phyloP scores from a whole-genome alignment of 2,888 invertebrate species.

The Pollenia griseotomentosa region DNA sequence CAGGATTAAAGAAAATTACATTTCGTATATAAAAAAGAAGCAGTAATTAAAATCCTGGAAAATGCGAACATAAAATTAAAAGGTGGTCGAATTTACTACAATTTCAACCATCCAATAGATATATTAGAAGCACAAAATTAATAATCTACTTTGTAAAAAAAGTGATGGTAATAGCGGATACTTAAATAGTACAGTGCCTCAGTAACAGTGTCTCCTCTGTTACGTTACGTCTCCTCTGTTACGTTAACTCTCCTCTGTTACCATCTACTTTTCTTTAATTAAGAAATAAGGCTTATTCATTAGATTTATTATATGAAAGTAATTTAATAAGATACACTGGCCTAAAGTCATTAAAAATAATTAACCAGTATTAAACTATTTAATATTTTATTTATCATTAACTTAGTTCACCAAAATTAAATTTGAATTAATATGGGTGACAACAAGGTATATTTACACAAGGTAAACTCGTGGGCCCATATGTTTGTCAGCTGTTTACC shows the following conservation, averaged over 20 bases:
- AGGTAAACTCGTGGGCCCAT: too few relatives aligned
- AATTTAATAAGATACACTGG: conserved; percentile 39
- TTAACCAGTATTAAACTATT: conserved; percentile 46
- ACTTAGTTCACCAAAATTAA: conserved; percentile 51
- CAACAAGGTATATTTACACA: too few relatives aligned
- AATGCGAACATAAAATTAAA: conserved; percentile 55
- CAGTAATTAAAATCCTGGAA: conserved; percentile 53
- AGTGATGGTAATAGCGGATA: too few relatives aligned
- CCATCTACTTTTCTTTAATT: conserved; percentile 49
- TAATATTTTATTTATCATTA: conserved; percentile 52
- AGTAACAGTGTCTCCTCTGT: too few relatives aligned
- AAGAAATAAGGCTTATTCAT: conserved; percentile 52
- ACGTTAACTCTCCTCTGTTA: conserved; percentile 55
- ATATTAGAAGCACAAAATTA: too few relatives aligned
- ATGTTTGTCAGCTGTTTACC: too few relatives aligned
- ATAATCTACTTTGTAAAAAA: too few relatives aligned
- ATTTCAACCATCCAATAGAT: too few relatives aligned
- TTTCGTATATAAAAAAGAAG: conserved; percentile 61
- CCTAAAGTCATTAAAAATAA: conserved; percentile 50
- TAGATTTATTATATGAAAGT: conserved; percentile 28
- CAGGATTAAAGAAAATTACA: conserved; percentile 57
- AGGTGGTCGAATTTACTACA: too few relatives aligned
- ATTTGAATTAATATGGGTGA: too few relatives aligned
- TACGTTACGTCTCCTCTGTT: too few relatives aligned
- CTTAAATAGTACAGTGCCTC: too few relatives aligned